Percentiles rank a stretch among this genome's conserved stretches.
phyloP scores from a whole-genome alignment of 1,140 invertebrate species.

The Drosophila lacertosa region DNA sequence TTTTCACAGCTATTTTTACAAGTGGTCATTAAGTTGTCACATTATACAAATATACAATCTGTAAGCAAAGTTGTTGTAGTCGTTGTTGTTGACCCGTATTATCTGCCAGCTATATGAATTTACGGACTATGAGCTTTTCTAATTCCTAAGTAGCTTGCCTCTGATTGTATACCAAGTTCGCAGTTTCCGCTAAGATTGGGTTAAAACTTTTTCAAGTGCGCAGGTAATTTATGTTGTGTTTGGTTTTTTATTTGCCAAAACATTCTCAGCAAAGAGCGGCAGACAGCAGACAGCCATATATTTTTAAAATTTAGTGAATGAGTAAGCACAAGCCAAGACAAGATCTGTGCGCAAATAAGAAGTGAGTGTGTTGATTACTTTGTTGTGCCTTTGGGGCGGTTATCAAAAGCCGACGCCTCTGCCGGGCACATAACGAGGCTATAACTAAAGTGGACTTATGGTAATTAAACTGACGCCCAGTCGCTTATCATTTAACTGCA shows the following conservation, averaged over 20 bases:
- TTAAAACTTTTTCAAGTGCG: not conserved
- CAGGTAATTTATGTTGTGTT: slow-evolving; percentile 13
- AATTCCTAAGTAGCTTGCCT: too few species aligned
- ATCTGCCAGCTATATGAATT: not conserved
- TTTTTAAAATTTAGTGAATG: slow-evolving; percentile 50
- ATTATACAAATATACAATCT: too few species aligned
- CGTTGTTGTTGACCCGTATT: too few species aligned
- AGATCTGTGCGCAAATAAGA: slow-evolving; percentile 51
- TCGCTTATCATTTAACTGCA: slow-evolving; percentile 42
- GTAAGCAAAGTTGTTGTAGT: too few species aligned
- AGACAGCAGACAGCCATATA: slow-evolving; percentile 1
- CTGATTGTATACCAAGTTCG: slow-evolving; percentile 13
- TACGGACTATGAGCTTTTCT: not conserved
- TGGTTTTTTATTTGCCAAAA: slow-evolving; percentile 23
- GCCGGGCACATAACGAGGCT: slow-evolving; percentile 22
- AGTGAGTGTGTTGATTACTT: slow-evolving; percentile 23
- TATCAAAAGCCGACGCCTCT: slow-evolving; percentile 35
- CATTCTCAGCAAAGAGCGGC: not conserved
- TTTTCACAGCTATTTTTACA: too few species aligned
- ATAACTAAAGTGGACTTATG: slow-evolving; percentile 65
- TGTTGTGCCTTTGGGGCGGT: slow-evolving; percentile 23
- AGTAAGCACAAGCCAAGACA: slow-evolving; percentile 23
- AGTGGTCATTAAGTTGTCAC: too few species aligned
- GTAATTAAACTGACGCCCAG: slow-evolving; percentile 60
- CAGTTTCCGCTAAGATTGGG: slow-evolving; percentile 10